Conservation (phyloP, 2,797 vertebrate genomes). For the Rhyacichthys aspro region DNA sequence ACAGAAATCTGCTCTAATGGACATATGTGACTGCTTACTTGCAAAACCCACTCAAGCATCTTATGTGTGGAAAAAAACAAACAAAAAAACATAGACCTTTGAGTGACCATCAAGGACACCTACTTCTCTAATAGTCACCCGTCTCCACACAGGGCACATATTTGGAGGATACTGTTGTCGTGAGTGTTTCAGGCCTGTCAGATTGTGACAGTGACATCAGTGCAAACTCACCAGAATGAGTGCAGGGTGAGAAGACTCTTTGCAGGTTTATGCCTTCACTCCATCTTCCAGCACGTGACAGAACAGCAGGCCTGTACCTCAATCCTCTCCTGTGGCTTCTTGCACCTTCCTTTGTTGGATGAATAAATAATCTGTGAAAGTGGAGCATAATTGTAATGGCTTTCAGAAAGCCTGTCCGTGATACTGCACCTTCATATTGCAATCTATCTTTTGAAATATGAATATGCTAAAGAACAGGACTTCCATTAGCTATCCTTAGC, state of each 20-base stretch:
- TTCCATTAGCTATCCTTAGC: slow-evolving; percentile 76
- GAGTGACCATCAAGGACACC: slow-evolving; percentile 61
- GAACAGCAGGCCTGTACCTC: slow-evolving; percentile 36
- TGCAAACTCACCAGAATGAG: slow-evolving; percentile 62
- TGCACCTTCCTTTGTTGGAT: slow-evolving; percentile 73
- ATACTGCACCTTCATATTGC: slow-evolving; percentile 49
- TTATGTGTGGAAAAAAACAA: no score
- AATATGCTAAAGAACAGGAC: slow-evolving; percentile 75
- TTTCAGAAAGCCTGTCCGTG: slow-evolving; percentile 69
- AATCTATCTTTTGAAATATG: slow-evolving; percentile 83
- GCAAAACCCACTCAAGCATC: no score
- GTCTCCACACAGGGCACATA: slow-evolving; percentile 59
- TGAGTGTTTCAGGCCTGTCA: slow-evolving; percentile 68
- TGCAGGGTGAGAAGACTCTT: slow-evolving; percentile 68
- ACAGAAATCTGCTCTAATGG: no score
- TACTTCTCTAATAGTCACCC: slow-evolving; percentile 66
- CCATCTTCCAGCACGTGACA: slow-evolving; percentile 52
- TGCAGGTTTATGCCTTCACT: slow-evolving; percentile 57
- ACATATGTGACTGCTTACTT: no score
- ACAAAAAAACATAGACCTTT: slow-evolving; percentile 13
- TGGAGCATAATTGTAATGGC: slow-evolving; percentile 79
- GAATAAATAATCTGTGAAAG: slow-evolving; percentile 83
- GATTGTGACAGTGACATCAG: slow-evolving; percentile 70
- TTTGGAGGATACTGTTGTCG: slow-evolving; percentile 60
- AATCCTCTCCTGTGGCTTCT: slow-evolving; percentile 62